These are phyloP conservation scores for Cheilosia pagana DNA, from an alignment of 2,888 invertebrate species.

Conservation along the genomic window DNA sequence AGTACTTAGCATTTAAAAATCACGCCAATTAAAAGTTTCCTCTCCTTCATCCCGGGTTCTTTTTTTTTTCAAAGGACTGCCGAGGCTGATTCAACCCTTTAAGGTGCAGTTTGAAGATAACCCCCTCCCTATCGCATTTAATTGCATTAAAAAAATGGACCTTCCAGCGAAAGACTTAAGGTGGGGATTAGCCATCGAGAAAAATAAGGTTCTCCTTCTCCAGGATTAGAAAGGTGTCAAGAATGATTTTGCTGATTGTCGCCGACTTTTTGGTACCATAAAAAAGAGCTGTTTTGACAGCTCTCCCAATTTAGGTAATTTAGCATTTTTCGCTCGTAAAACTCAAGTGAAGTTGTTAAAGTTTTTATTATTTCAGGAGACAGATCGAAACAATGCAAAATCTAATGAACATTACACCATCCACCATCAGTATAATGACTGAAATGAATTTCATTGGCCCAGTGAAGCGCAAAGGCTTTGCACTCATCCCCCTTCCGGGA, in stretches of 20 bases:
- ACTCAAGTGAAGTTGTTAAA: conserved; percentile 61
- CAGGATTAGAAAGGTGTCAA: conserved; percentile 70
- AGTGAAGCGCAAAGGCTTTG: conserved; percentile 64
- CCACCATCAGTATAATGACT: conserved; percentile 61
- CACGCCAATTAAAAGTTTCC: conserved; percentile 74
- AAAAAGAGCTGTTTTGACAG: background rate
- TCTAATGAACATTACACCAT: conserved; percentile 71
- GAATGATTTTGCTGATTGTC: conserved; percentile 47
- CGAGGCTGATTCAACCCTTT: conserved; percentile 63
- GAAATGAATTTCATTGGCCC: conserved; percentile 64
- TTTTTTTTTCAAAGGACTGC: conserved; percentile 22
- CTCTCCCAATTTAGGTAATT: background rate
- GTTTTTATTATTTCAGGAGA: conserved; percentile 54
- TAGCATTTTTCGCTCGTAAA: conserved; percentile 35
- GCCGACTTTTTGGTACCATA: conserved; percentile 15
- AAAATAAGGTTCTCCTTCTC: conserved; percentile 59
- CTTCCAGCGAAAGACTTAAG: conserved; percentile 43
- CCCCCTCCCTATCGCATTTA: conserved; percentile 47
- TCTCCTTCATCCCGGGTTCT: conserved; percentile 9
- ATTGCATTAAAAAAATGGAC: conserved; percentile 54
- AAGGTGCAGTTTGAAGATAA: conserved; percentile 70
- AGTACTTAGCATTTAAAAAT: conserved; percentile 73
- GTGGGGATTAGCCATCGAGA: conserved; percentile 61
- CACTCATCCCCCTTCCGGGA: conserved; percentile 16
- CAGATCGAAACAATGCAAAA: conserved; percentile 70